phyloP scores from a whole-genome alignment of 1,140 invertebrate species.

The Heliconius congener region DNA sequence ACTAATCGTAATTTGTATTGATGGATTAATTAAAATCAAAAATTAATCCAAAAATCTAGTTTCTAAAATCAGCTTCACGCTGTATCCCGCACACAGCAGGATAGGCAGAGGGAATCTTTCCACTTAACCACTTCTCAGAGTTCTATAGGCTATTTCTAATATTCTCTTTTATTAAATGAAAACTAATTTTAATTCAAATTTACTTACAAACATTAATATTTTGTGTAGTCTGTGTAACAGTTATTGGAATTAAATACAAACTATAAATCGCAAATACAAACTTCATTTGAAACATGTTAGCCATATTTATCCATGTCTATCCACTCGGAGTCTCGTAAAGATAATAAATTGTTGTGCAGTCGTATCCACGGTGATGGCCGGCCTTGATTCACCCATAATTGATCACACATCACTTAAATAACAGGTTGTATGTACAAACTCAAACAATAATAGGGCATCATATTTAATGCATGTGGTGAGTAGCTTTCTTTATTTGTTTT shows the following conservation, averaged over 20 bases:
- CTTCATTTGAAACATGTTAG: slow-evolving; percentile 33
- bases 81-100: too few relatives aligned
- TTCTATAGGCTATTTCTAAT: too few relatives aligned
- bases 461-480: neutral
- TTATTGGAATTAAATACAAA: slow-evolving; percentile 45
- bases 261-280: slow-evolving; percentile 39
- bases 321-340: neutral
- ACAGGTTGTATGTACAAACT: slow-evolving; percentile 25
- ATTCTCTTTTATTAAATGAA: neutral
- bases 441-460: neutral
- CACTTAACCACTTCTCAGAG: too few relatives aligned
- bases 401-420: slow-evolving; percentile 50
- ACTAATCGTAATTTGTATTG: too few relatives aligned
- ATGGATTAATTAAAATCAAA: too few relatives aligned
- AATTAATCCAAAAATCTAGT: too few relatives aligned
- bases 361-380: slow-evolving; percentile 69
- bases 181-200: neutral
- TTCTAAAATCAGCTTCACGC: too few relatives aligned
- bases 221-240: slow-evolving; percentile 80
- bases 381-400: slow-evolving; percentile 69
- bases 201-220: slow-evolving; percentile 83
- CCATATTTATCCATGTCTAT: neutral
- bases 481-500: slow-evolving; percentile 14
- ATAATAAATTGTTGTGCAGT: slow-evolving; percentile 53
- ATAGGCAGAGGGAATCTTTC: too few relatives aligned